Evolutionary conservation across 2,797 vertebrate genomes (phyloP).

Genomic region (Bufotes viridis): DNA sequence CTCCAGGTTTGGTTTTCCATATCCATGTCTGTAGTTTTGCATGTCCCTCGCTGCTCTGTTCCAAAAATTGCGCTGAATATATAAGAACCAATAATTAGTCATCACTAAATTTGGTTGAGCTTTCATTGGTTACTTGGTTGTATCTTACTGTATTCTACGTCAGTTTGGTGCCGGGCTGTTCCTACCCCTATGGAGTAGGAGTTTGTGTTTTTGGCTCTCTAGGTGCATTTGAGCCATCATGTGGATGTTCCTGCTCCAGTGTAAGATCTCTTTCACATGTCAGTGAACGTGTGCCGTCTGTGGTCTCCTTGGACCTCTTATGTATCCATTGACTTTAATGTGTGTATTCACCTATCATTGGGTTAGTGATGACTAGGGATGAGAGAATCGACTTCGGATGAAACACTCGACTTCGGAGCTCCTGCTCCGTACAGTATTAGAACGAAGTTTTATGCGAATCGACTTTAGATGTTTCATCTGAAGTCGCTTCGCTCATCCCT

Average conservation of each 20-base stretch:
- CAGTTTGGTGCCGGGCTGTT: not conserved
- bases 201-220: not conserved
- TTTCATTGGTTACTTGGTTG: not conserved
- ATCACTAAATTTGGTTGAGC: not conserved
- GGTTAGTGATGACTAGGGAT: no score
- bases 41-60: constrained; percentile 25
- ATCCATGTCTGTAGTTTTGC: constrained; percentile 45
- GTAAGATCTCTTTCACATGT: no score
- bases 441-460: no score
- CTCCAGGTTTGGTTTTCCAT: not conserved
- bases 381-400: no score
- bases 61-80: not conserved
- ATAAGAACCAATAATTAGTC: not conserved
- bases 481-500: no score
- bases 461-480: no score
- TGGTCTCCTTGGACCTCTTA: no score
- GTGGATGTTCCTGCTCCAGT: not conserved
- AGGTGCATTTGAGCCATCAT: not conserved
- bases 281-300: no score
- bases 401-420: no score
- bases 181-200: not conserved
- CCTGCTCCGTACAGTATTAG: no score
- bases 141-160: not conserved
- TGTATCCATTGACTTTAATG: no score
- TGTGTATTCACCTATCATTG: no score